Base-by-base conservation (phyloP, 2,797 vertebrate species). In the Onychomys leucogaster region DNA sequence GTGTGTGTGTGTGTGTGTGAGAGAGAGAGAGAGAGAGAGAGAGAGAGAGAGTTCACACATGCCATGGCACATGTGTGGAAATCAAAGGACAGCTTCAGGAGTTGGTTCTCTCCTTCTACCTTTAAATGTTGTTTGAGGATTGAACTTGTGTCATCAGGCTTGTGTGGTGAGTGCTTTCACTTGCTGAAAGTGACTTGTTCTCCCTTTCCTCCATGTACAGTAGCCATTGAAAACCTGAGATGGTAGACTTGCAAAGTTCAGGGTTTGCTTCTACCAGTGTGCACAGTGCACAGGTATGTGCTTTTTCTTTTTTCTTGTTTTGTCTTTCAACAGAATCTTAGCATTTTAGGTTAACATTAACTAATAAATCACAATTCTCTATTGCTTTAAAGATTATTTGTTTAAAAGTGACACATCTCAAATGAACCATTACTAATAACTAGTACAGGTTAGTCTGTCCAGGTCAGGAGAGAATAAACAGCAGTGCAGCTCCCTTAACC, bases 311-410 rank as follows among this genome's bases (percentile, higher is more conserved):
- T 52, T 52, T 52, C 0, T 52, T 52, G 13, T 52, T 52, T 16
- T 57, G 17, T 57, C n/a, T 37, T 71, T 57, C 55, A 57, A 57
- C 16, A 57, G 14, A 16, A 57, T 57, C 55, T 57, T 55, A 19
- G 4, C 76, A 85, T 95, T 98, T 96, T 98, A 96, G 97, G 95
- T 97, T 91, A 97, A 95, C 98, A 98, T 90, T 94, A 97, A 97
- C 92, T 97, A 98, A 98, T 97, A 98, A 98, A 97, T 98, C 98
- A 98, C 98, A 98, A 97, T 96, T 98, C 97, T 88, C 84, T 96
- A 96, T 91, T 5, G 82, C 96, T 97, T 97, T 97, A 95, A 94
- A 65, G 94, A 29, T 94, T 96, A 96, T 97, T 96, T 95, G 95
- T 97, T 97, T 43, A 80, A 97, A 97, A 85, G 94, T 1, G 46